Base-by-base conservation (phyloP, 1,140 invertebrate species). In the Drosophila trapezifrons region DNA sequence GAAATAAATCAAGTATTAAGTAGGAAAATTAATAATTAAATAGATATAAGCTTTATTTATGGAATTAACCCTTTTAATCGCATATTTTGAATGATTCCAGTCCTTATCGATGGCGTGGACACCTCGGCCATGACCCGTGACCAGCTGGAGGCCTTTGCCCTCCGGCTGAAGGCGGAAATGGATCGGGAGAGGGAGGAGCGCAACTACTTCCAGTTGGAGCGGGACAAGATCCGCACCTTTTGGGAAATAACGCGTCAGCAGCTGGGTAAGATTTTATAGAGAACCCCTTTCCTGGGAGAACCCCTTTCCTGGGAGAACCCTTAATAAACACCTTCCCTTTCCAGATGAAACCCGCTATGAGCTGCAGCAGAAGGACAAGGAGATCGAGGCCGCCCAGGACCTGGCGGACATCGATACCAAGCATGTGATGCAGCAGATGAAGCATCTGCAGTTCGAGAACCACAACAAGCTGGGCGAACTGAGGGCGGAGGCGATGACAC, bases 131-230 rank as follows among this genome's bases (percentile, higher is more conserved):
- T 99, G 98, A 96, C 95, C 18, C 94, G 97, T 85, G 98, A 99
- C 90, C 97, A 98, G 93, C 93, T 99, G 45, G 97, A 98, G 92
- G 95, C 96, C 59, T 98, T 98, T 90, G 95, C 97, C 9, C 93
- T 96, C 27, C 95, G 95, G 82, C 95, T 99, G n/a, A 95, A 97
- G 84, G 97, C 98, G 80, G 97, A 99, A 93, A 93, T 98, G 90
- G 98, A 99, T 86, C 94, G 97, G 46, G 98, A 99, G 93, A 94
- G 98, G 78, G 98, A 99, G 92, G 98, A 99, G 92, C 93, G 98
- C 76, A 99, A 99, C 92, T 98, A 96, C 90, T 98, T 99, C 82
- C 98, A 99, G 93, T 91, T 99, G 54, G 98, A 99, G 92, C 94
- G 98, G 78, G 98, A 99, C 91, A 98, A 98, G 93, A 95, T 99